Evolutionary conservation across 2,797 vertebrate genomes (phyloP).

Genomic region (Eidolon dupreanum): DNA sequence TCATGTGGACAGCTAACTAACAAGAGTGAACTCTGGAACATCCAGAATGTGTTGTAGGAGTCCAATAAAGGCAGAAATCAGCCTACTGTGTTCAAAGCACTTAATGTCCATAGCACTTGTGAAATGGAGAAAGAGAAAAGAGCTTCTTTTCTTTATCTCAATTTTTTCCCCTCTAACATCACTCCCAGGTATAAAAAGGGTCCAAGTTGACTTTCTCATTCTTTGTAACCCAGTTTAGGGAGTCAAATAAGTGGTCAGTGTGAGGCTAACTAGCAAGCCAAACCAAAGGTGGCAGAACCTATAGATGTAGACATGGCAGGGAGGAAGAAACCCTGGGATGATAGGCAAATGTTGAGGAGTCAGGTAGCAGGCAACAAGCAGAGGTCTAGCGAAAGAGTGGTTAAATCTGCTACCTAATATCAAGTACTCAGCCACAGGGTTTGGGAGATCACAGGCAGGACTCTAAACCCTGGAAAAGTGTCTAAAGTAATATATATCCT

Average conservation of each 20-base stretch:
- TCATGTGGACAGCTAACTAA: background rate
- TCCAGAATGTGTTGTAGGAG: background rate
- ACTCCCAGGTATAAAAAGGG: background rate
- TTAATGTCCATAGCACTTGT: background rate
- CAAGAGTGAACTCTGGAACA: background rate
- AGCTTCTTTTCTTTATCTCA: background rate
- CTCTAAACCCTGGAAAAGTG: background rate
- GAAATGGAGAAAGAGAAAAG: background rate
- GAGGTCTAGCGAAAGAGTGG: background rate
- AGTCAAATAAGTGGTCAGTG: background rate
- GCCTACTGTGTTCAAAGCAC: background rate
- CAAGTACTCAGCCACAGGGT: background rate
- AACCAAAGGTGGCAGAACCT: background rate
- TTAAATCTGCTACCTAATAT: background rate
- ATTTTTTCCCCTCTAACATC: background rate
- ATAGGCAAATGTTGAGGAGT: background rate
- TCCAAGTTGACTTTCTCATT: background rate
- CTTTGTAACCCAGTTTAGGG: background rate
- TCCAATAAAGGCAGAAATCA: background rate
- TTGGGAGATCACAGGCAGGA: background rate
- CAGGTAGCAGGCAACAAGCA: background rate
- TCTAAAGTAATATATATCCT: background rate
- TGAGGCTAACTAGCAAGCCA: background rate
- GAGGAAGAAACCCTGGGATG: background rate
- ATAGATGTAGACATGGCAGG: background rate